Base-by-base conservation (phyloP, 1,140 invertebrate genomes). In the Pseudomyrmex dendroicus region DNA sequence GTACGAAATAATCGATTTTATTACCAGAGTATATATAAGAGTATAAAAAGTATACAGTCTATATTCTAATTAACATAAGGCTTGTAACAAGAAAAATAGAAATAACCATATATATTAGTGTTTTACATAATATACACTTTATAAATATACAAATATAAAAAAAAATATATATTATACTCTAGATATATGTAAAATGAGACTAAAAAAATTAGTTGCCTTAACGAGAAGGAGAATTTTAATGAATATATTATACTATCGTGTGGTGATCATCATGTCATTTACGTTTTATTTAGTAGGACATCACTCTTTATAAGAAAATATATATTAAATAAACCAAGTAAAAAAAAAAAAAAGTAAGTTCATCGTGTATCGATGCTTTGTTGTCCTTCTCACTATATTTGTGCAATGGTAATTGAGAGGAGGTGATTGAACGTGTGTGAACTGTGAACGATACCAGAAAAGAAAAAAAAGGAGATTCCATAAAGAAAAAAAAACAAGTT, bases 51-150 rank as follows among this genome's bases (percentile, higher is more conserved):
- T 93, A 94, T 94, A 94, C 91, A 94, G 92, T 93, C 91, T 90
- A 91, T 93, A 94, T 94, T 94, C 93, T 94, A 94, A 93, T 92
- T 89, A 91, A 46, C 91, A 85, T 94, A 94, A 94, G 93, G 94
- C 94, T 94, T 94, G 93, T 94, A 94, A 94, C 92, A 94, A 93
- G 91, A 89, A 94, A 92, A 92, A 90, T 92, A 93, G 94, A 93
- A 94, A 86, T 94, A 94, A 94, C 89, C 93, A 90, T 93, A 93
- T 35, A 35, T 93, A 94, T 93, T 94, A 94, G 92, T 94, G 93
- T 94, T 94, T 94, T 94, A 93, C 93, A 94, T 94, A 94, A 93
- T 93, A 94, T 94, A 94, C 93, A 93, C 92, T 93, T 94, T 94
- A 94, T 92, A 92, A 84, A 90, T 90, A 89, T 88, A 86, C 73